Evolutionary conservation across 2,797 vertebrate species (phyloP), one percentile per base, ranked within the genome.

Genomic region (Mustela erminea): DNA sequence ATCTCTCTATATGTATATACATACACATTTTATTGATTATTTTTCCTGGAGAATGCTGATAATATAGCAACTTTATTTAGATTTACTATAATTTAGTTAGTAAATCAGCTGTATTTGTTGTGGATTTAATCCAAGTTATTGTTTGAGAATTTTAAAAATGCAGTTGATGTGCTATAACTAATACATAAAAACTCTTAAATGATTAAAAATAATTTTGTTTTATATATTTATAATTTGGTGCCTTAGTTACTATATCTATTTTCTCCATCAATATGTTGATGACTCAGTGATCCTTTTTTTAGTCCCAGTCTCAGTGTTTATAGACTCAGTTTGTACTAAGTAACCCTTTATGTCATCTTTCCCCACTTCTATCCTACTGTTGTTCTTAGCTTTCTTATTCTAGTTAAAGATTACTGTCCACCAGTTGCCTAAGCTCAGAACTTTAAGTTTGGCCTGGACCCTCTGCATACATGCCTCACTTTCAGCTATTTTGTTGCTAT

Each of bases 181-280:
- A 41, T 41, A 25, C 58, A 58, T 49, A 60, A 38, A 80, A 29
- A 58, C 18, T 25, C 49, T 68, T 78, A 54, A 58, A 78, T 93
- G 46, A 7, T 56, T 93, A 68, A 87, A 32, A 78, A 15, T 86
- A 78, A 78, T 80, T 70, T 80, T 21, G 35, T 23, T 66, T 78
- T 66, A 43, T 66, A 46, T n/a, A 17, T 58, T 68, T 93, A n/a
- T 80, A 77, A 87, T 75, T 87, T 88, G 58, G 75, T 83, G 7
- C 60, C 91, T 91, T 77, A 77, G 32, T 75, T 96, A 35, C 17
- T 41, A 82, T 62, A 81, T 82, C n/a, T 90, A 5, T n/a, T 78
- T 68, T 52, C 32, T n/a, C 58, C 52, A 72, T 95, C 27, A 60
- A 13, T 90, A 38, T 58, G 18, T 49, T 84, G 58, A 58, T 90